Percentiles rank a stretch among this genome's conserved stretches.
These are phyloP conservation scores for Oncopeltus fasciatus DNA, from an alignment of 1,140 invertebrate species.

Conservation along the genomic window DNA sequence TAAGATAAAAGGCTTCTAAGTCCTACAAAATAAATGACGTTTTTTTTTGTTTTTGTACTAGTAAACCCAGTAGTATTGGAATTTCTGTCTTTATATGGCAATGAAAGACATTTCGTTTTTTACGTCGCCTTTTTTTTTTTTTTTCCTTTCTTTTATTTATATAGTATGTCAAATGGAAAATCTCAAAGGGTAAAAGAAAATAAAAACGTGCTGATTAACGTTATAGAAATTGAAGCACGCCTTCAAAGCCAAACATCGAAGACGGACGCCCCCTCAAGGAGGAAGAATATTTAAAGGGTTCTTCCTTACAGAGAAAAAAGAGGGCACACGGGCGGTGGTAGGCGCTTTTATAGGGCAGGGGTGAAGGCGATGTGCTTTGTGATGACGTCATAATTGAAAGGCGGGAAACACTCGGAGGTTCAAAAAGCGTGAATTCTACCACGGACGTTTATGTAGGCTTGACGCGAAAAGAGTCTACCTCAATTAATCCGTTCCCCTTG, in stretches of 20 bases:
- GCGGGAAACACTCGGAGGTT: constrained; percentile 11
- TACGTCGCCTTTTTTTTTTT: no score
- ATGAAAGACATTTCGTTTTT: no score
- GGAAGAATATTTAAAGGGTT: neutral
- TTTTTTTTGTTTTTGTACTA: no score
- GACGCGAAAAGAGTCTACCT: constrained; percentile 9
- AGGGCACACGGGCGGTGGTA: neutral
- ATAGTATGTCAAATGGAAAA: no score
- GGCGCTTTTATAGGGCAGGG: neutral
- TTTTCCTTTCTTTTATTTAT: no score
- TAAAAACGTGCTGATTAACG: neutral
- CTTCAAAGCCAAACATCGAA: neutral
- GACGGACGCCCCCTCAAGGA: neutral
- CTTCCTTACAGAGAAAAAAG: neutral
- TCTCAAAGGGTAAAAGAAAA: neutral
- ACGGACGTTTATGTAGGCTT: neutral
- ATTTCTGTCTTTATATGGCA: no score
- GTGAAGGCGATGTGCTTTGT: neutral
- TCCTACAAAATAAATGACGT: no score
- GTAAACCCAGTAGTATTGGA: no score
- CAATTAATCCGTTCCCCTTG: constrained; percentile 21
- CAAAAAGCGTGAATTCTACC: constrained; percentile 7
- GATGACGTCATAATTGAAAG: constrained; percentile 12
- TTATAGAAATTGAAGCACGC: neutral
- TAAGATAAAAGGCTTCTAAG: no score